phyloP scores from a whole-genome alignment of 2,888 invertebrate species.

The Athetis lepigone region DNA sequence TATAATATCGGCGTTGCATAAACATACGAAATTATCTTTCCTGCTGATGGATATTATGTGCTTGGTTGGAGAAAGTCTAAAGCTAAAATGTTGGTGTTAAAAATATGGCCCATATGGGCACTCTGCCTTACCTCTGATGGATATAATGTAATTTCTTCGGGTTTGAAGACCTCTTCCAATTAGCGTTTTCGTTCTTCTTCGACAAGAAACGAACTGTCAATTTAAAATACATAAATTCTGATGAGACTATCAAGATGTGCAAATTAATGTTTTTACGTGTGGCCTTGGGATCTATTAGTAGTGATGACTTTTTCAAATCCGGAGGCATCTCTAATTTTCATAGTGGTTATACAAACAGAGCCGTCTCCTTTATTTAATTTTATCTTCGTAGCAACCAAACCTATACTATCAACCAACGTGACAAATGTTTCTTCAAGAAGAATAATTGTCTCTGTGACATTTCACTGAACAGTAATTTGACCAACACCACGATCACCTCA shows the following conservation, averaged over 20 bases:
- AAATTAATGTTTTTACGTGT: slow-evolving; percentile 42
- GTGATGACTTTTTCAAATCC: not conserved
- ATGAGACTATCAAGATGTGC: slow-evolving; percentile 52
- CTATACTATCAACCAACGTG: not conserved
- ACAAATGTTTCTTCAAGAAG: not conserved
- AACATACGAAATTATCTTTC: slow-evolving; percentile 40
- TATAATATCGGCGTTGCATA: slow-evolving; percentile 35
- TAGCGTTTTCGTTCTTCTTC: slow-evolving; percentile 28
- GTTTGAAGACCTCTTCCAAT: slow-evolving; percentile 6
- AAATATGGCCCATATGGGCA: slow-evolving; percentile 18
- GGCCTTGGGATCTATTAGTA: slow-evolving; percentile 26
- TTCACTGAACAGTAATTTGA: not conserved
- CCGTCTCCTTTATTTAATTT: not conserved
- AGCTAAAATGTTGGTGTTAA: slow-evolving; percentile 12
- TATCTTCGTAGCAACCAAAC: not conserved
- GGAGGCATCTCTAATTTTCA: not conserved
- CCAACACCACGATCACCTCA: not conserved
- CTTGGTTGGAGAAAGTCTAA: slow-evolving; percentile 21
- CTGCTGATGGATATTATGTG: slow-evolving; percentile 29
- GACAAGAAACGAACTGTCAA: slow-evolving; percentile 24
- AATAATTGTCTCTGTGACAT: not conserved
- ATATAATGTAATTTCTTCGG: slow-evolving; percentile 8
- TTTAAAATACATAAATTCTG: slow-evolving; percentile 51
- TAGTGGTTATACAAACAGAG: not conserved
- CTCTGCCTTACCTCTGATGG: slow-evolving; percentile 18